Evolutionary conservation across 2,113 vertebrate genomes (phyloP), one percentile per base, ranked within the genome.

Genomic region (Hemiprocne comata): DNA sequence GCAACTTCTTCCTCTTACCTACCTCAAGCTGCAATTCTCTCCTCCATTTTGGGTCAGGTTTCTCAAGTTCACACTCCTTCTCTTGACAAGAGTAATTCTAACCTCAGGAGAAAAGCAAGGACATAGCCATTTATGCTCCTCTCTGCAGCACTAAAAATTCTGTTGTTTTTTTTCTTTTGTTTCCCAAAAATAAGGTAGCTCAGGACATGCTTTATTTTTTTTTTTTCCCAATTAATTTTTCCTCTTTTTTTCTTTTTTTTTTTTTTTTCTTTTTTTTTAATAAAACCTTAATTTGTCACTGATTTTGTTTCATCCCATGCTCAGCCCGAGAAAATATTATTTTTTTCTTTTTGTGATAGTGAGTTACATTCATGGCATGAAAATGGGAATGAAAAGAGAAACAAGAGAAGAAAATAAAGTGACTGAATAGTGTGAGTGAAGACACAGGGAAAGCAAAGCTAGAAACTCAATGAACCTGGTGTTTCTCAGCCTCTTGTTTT

Each of bases 131-230:
- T 70, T 0, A 0, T 64, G 73, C 25, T 95, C 4, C 17, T n/a
- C 13, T 83, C 25, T 42, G n/a, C 79, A 85, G 58, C 15, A 36
- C 10, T 12, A 83, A 7, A 48, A 79, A 62, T 80, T 77, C n/a
- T 70, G 58, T 14, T 50, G 66, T 28, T 77, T 97, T 81, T 69
- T 23, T 89, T 73, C 70, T 46, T 85, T 95, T 87, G 55, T 83
- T 93, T 94, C 60, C 36, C 25, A 46, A 67, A 80, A 90, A 16
- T 21, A 44, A 46, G 40, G 21, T 25, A 55, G 24, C 29, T 78
- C 23, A 91, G 34, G 48, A 75, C 31, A 55, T 6, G 48, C 1
- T 66, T 67, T 44, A 26, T 5, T 9, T 62, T 82, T 64, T 5
- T 42, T n/a, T 76, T 84, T 25, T 61, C 20, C 13, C 3, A 48